Conservation (phyloP, 1,140 invertebrate genomes). For the Drosophila takahashii region DNA sequence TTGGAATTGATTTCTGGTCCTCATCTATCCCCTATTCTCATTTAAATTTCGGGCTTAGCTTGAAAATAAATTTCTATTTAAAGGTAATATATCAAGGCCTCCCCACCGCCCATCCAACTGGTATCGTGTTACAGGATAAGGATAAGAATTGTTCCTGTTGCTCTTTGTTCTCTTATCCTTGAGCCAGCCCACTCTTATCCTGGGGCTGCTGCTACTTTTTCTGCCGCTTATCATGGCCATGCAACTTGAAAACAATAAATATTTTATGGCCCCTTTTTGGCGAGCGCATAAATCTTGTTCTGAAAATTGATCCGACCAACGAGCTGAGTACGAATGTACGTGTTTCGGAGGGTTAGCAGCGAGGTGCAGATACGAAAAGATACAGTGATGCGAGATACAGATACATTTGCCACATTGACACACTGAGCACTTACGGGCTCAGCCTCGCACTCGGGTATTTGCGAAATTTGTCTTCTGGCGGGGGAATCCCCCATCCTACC, state of each 20-base stretch:
- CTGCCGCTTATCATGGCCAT: slow-evolving; percentile 61
- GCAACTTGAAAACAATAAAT: slow-evolving; percentile 78
- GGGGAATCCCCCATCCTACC: slow-evolving; percentile 41
- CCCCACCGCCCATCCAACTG: neutral
- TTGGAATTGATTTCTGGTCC: slow-evolving; percentile 14
- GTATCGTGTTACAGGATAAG: slow-evolving; percentile 60
- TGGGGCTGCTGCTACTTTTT: neutral
- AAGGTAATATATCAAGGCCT: slow-evolving; percentile 63
- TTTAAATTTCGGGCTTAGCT: slow-evolving; percentile 53
- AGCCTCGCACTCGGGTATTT: slow-evolving; percentile 39
- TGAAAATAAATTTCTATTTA: slow-evolving; percentile 63
- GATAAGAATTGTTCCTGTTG: slow-evolving; percentile 50
- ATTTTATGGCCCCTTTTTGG: slow-evolving; percentile 73
- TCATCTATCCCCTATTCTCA: slow-evolving; percentile 18
- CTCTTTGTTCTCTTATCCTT: slow-evolving; percentile 38
- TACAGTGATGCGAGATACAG: slow-evolving; percentile 18
- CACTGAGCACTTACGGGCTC: slow-evolving; percentile 48
- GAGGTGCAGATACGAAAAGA: slow-evolving; percentile 14
- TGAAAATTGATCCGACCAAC: slow-evolving; percentile 67
- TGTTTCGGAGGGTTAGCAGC: slow-evolving; percentile 22
- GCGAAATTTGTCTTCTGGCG: slow-evolving; percentile 45
- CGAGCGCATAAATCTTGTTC: slow-evolving; percentile 67
- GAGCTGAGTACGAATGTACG: slow-evolving; percentile 23
- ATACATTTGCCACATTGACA: slow-evolving; percentile 69
- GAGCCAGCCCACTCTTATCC: slow-evolving; percentile 20